These are phyloP conservation scores for Heterodera carotae DNA, from an alignment of 1,140 invertebrate species.

Conservation along the genomic window DNA sequence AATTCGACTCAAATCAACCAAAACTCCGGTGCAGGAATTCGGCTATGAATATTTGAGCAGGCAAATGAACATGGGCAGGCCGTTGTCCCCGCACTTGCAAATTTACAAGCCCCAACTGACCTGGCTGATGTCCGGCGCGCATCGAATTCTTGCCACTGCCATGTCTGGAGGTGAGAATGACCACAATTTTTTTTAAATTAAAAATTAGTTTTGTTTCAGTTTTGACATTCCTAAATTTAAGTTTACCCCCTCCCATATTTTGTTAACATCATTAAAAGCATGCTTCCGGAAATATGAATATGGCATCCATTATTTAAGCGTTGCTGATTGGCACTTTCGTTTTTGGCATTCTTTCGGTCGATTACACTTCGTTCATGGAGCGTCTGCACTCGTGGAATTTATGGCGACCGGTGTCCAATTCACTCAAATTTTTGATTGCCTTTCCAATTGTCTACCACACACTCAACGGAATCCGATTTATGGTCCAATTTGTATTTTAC, in stretches of 20 bases:
- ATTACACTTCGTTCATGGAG: conserved; percentile 53
- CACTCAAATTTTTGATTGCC: conserved; percentile 18
- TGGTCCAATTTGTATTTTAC: background rate
- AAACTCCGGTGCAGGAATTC: conserved; percentile 60
- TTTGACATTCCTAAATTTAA: conserved; percentile 6
- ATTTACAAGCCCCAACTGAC: conserved; percentile 63
- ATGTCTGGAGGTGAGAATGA: conserved; percentile 54
- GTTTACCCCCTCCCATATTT: background rate
- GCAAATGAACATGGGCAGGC: conserved; percentile 48
- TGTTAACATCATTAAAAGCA: background rate
- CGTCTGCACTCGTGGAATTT: conserved; percentile 20
- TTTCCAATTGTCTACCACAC: conserved; percentile 15
- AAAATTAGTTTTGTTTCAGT: no score
- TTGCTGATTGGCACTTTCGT: conserved; percentile 56
- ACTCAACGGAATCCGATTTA: conserved; percentile 32
- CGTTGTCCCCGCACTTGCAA: conserved; percentile 59
- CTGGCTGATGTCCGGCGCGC: conserved; percentile 60
- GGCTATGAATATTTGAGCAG: conserved; percentile 57
- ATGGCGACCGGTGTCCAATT: conserved; percentile 5
- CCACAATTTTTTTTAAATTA: no score
- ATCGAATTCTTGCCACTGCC: conserved; percentile 60
- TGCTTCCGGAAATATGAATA: no score
- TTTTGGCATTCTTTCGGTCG: conserved; percentile 53
- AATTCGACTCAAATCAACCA: conserved; percentile 11
- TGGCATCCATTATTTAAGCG: conserved; percentile 16